phyloP scores from a whole-genome alignment of 2,797 vertebrate species.

The Avahi laniger region DNA sequence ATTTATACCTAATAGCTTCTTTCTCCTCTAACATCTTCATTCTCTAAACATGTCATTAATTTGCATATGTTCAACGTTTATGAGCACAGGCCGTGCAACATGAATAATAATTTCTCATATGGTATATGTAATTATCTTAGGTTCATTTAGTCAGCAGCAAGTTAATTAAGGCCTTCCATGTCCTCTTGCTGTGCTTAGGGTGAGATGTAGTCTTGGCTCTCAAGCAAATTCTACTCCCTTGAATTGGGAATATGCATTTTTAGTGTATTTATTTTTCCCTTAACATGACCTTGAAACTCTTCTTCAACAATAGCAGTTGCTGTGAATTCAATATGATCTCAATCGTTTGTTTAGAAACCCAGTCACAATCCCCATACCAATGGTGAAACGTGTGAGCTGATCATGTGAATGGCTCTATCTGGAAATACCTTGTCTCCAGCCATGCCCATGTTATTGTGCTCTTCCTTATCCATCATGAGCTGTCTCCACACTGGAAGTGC shows the following conservation, averaged over 20 bases:
- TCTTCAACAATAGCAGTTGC: neutral
- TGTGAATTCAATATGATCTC: neutral
- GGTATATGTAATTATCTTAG: neutral
- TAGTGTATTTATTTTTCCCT: neutral
- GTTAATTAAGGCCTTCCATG: neutral
- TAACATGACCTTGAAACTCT: neutral
- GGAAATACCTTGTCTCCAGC: neutral
- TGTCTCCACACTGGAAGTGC: neutral
- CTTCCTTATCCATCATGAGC: neutral
- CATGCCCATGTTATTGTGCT: neutral
- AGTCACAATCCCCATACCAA: neutral
- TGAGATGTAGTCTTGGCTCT: neutral
- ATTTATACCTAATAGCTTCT: neutral
- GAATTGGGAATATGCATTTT: neutral
- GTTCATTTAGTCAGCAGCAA: neutral
- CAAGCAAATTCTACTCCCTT: neutral
- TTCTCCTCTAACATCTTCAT: neutral
- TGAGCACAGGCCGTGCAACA: neutral
- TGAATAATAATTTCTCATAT: neutral
- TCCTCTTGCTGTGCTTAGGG: neutral
- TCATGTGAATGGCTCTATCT: neutral
- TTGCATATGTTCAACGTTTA: neutral
- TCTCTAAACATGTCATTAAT: slow-evolving; percentile 13
- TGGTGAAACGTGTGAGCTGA: neutral
- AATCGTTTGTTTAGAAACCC: neutral